Evolutionary conservation across 2,113 vertebrate species (phyloP).

Genomic region (Nipponia nippon): DNA sequence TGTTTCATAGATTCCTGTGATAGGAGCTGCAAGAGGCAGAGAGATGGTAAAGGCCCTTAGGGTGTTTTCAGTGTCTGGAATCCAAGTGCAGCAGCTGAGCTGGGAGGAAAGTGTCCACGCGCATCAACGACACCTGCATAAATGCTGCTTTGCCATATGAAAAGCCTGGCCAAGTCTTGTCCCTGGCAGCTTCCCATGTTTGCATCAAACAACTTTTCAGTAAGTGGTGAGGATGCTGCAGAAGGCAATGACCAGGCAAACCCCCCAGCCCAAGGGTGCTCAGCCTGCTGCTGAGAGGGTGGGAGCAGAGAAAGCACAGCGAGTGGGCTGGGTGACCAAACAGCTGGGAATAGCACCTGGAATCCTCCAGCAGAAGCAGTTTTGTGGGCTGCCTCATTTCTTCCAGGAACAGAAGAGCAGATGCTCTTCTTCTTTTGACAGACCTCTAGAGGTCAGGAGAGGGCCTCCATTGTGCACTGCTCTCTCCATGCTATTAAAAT

Average conservation of each 20-base stretch:
- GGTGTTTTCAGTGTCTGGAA: background rate
- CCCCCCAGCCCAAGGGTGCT: background rate
- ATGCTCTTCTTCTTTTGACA: slow-evolving; percentile 21
- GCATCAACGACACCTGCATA: background rate
- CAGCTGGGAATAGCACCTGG: background rate
- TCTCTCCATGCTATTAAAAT: slow-evolving; percentile 59
- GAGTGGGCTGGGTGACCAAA: rapidly evolving
- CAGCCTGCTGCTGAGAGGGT: background rate
- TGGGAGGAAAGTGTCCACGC: background rate
- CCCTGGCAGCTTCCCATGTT: background rate
- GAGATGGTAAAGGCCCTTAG: background rate
- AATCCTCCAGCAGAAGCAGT: background rate
- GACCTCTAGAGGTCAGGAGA: slow-evolving; percentile 84
- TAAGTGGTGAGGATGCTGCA: background rate
- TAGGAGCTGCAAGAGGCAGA: background rate
- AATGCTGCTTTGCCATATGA: background rate
- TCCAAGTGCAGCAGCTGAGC: background rate
- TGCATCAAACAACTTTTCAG: background rate
- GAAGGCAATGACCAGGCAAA: background rate
- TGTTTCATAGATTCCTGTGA: background rate
- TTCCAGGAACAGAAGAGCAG: background rate
- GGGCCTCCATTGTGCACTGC: slow-evolving; percentile 37
- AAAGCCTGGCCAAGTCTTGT: background rate
- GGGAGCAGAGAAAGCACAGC: background rate
- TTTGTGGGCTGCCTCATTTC: background rate